These are phyloP conservation scores for Automeris io DNA, from an alignment of 2,888 invertebrate genomes.

Conservation along the genomic window DNA sequence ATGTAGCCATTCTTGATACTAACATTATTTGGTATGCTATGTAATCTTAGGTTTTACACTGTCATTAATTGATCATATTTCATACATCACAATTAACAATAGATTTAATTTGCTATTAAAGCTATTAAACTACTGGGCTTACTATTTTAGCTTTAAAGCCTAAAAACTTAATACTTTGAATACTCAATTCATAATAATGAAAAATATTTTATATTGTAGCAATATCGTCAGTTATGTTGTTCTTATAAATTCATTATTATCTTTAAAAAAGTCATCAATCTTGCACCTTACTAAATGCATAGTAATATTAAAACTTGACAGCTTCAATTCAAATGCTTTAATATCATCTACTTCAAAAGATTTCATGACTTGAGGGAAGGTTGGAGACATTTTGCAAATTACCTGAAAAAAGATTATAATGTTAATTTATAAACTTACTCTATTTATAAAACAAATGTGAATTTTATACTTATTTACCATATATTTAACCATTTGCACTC, in stretches of 20 bases:
- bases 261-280: slow-evolving; percentile 78
- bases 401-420: slow-evolving; percentile 72
- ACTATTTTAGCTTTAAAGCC: too few species aligned
- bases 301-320: slow-evolving; percentile 62
- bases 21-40: slow-evolving; percentile 24
- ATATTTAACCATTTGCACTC: too few species aligned
- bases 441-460: too few species aligned
- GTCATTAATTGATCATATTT: background rate
- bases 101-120: too few species aligned
- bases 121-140: too few species aligned
- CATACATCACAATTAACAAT: background rate
- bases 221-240: slow-evolving; percentile 10
- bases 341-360: slow-evolving; percentile 62
- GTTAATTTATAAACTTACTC: too few species aligned
- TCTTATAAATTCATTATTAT: slow-evolving; percentile 71
- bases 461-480: too few species aligned
- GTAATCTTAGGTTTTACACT: slow-evolving; percentile 23
- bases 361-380: slow-evolving; percentile 72
- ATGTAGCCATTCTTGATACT: slow-evolving; percentile 18
- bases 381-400: slow-evolving; percentile 80
- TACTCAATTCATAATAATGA: slow-evolving; percentile 10
- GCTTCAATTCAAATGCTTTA: slow-evolving; percentile 51
- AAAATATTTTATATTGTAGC: slow-evolving; percentile 11
- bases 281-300: slow-evolving; percentile 77
- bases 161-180: slow-evolving; percentile 8